phyloP scores from a whole-genome alignment of 92 coral and sea anemone species.

The Epizoanthus illoricatus region DNA sequence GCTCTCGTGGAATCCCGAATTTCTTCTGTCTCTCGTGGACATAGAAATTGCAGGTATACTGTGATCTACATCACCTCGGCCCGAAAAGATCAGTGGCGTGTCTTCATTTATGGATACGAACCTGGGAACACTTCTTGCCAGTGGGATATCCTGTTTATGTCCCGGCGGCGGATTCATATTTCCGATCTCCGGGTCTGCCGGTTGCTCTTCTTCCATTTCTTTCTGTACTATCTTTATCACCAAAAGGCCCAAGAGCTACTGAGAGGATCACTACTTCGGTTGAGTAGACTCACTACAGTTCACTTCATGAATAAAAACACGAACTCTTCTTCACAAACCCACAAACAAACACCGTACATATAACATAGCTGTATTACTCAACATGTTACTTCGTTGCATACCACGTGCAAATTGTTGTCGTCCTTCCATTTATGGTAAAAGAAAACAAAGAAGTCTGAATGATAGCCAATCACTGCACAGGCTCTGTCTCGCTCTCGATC shows the following conservation, averaged over 20 bases:
- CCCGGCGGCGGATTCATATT: background rate
- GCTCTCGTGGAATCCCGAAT: constrained; percentile 63
- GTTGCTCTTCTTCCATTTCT: constrained; percentile 12
- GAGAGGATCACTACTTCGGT: background rate
- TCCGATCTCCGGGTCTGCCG: background rate
- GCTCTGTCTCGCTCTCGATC: background rate
- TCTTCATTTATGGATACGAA: constrained; percentile 9
- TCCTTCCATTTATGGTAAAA: constrained; percentile 23
- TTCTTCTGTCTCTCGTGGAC: constrained; percentile 27
- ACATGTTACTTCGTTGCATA: background rate
- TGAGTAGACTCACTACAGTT: background rate
- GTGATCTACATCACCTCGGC: background rate
- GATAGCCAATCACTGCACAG: constrained; percentile 4
- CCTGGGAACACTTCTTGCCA: background rate
- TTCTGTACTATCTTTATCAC: background rate
- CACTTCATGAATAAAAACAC: background rate
- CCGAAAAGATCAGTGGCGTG: constrained; percentile 20
- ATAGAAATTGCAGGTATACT: constrained; percentile 8
- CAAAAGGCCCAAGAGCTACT: too few species aligned
- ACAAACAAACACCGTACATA: too few species aligned
- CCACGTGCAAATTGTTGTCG: constrained; percentile 26
- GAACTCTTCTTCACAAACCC: background rate
- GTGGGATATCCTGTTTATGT: background rate
- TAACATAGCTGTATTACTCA: too few species aligned
- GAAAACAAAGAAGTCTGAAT: constrained; percentile 1